Evolutionary conservation across 2,797 vertebrate species (phyloP).

Genomic region (Microctenopoma stevenorrisi): DNA sequence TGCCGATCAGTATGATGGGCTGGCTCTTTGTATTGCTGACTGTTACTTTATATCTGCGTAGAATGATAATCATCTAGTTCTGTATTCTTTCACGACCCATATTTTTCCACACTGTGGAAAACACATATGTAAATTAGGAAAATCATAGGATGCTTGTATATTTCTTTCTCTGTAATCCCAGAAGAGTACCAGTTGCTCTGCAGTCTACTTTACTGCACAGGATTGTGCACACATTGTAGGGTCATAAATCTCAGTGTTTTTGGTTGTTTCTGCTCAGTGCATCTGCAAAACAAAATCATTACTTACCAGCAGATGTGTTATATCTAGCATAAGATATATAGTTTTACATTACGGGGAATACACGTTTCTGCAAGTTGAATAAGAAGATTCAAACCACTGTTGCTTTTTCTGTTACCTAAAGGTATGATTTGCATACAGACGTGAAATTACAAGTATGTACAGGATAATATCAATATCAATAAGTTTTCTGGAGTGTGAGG

Average conservation of each 20-base stretch:
- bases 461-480: background rate
- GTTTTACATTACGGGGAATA: conserved; percentile 17
- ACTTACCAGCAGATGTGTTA: no score
- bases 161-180: conserved; percentile 16
- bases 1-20: conserved; percentile 36
- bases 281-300: conserved; percentile 4
- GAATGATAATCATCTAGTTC: conserved; percentile 30
- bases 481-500: background rate
- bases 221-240: conserved; percentile 4
- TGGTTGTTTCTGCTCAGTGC: conserved; percentile 8
- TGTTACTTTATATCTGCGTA: conserved; percentile 32
- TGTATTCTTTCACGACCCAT: conserved; percentile 22
- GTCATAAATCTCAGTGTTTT: conserved; percentile 9
- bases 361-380: background rate
- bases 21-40: conserved; percentile 48
- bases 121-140: background rate
- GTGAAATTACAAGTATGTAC: no score
- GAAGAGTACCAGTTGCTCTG: background rate
- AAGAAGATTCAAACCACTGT: no score
- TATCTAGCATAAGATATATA: no score
- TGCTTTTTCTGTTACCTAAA: no score
- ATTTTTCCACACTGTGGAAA: conserved; percentile 16
- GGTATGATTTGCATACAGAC: no score
- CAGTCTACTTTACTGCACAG: conserved; percentile 9
- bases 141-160: background rate